Evolutionary conservation across 2,113 vertebrate genomes (phyloP).

Genomic region (Platysteira castanea): DNA sequence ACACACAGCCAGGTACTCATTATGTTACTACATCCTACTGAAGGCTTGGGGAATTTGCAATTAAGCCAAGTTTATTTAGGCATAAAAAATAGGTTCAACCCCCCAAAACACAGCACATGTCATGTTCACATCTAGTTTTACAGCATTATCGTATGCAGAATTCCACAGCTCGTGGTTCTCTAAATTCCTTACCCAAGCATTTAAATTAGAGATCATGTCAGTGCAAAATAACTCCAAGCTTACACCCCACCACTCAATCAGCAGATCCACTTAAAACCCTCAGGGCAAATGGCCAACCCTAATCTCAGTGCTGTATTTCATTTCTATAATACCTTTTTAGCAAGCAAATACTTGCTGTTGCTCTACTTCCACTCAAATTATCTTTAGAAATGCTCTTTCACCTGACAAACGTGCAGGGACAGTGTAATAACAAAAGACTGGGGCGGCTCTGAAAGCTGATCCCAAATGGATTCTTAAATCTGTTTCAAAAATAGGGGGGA

Average conservation of each 20-base stretch:
- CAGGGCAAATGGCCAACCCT: slow-evolving; percentile 2
- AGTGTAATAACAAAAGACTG: background rate
- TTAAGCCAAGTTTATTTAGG: background rate
- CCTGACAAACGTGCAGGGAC: background rate
- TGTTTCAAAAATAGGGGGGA: background rate
- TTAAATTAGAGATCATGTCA: background rate
- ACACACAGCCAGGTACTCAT: background rate
- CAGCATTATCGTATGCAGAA: background rate
- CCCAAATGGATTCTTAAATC: background rate
- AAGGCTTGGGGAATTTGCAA: background rate
- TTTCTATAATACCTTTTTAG: slow-evolving; percentile 23
- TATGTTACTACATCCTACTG: background rate
- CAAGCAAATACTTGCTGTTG: slow-evolving; percentile 1
- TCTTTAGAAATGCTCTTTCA: background rate
- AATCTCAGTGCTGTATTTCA: background rate
- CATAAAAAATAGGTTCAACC: background rate
- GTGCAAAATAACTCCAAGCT: background rate
- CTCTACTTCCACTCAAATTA: background rate
- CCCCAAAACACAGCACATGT: background rate
- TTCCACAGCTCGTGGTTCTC: background rate
- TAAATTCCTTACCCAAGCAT: background rate
- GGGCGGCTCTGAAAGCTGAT: background rate
- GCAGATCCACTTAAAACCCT: background rate
- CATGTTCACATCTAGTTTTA: background rate
- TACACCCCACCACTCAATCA: background rate